These are phyloP conservation scores for Adrianichthys oophorus DNA, from an alignment of 2,797 vertebrate species.

Conservation along the genomic window DNA sequence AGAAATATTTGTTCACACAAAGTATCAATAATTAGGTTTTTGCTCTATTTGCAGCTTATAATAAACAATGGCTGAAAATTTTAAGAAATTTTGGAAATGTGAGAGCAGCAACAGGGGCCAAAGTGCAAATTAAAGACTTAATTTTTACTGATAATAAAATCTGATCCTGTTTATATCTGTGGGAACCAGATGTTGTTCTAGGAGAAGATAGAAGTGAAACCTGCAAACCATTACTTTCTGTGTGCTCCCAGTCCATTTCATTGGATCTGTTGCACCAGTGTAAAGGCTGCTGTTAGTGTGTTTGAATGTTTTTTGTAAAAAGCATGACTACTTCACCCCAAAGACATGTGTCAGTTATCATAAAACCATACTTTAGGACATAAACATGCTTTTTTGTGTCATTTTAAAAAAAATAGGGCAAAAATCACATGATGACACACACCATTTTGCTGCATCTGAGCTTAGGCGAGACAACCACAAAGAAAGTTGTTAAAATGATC, in stretches of 20 bases:
- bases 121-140: slow-evolving; percentile 69
- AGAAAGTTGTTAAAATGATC: slow-evolving; percentile 93
- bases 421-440: slow-evolving; percentile 23
- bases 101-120: slow-evolving; percentile 66
- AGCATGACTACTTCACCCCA: not conserved
- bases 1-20: slow-evolving; percentile 15
- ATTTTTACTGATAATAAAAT: slow-evolving; percentile 80
- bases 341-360: slow-evolving; percentile 14
- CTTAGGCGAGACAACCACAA: slow-evolving; percentile 86
- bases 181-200: slow-evolving; percentile 66
- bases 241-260: slow-evolving; percentile 54
- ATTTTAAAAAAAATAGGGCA: slow-evolving; percentile 19
- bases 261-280: slow-evolving; percentile 49
- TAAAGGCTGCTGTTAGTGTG: slow-evolving; percentile 21
- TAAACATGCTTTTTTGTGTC: slow-evolving; percentile 3
- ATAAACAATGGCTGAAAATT: slow-evolving; percentile 26
- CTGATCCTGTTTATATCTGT: slow-evolving; percentile 77
- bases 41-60: slow-evolving; percentile 28
- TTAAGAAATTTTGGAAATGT: slow-evolving; percentile 53
- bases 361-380: slow-evolving; percentile 2
- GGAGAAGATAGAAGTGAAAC: slow-evolving; percentile 74
- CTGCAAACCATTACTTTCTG: slow-evolving; percentile 71
- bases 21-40: slow-evolving; percentile 3
- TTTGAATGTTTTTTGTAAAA: too few relatives aligned
- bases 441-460: slow-evolving; percentile 68